Conservation (phyloP, 2,888 invertebrate species). For the Pachymerium ferrugineum region DNA sequence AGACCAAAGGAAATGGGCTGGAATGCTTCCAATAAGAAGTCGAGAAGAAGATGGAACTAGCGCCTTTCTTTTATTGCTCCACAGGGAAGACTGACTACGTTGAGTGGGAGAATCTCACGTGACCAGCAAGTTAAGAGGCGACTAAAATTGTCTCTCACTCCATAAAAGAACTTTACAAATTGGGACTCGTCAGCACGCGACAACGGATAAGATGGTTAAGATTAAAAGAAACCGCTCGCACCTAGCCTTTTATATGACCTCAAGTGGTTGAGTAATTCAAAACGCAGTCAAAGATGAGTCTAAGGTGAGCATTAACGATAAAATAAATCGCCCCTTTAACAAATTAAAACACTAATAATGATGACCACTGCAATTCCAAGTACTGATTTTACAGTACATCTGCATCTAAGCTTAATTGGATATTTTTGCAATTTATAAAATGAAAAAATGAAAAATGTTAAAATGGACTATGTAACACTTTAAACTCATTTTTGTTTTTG, state of each 20-base stretch:
- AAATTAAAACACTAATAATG: too few species aligned
- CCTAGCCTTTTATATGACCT: neutral
- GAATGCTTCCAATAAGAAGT: conserved; percentile 22
- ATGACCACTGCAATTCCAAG: too few species aligned
- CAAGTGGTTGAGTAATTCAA: conserved; percentile 12
- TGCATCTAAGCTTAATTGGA: too few species aligned
- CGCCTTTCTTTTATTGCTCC: conserved; percentile 23
- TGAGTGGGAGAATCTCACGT: conserved; percentile 14
- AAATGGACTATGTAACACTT: too few species aligned
- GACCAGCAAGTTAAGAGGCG: conserved; percentile 27
- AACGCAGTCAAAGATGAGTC: neutral
- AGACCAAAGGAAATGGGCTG: neutral
- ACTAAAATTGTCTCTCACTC: conserved; percentile 27
- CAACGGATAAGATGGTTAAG: neutral
- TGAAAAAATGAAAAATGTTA: too few species aligned
- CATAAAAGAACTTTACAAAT: conserved; percentile 24
- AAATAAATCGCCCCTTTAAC: too few species aligned
- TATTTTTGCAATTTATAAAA: too few species aligned
- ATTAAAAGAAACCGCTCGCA: neutral
- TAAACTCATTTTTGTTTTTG: too few species aligned
- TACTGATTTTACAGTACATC: too few species aligned
- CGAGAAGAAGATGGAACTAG: neutral
- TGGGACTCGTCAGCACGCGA: neutral
- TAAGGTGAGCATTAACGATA: neutral
- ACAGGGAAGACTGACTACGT: neutral